These are phyloP conservation scores for Laupala kohalensis DNA, from an alignment of 1,140 invertebrate genomes.

Conservation along the genomic window DNA sequence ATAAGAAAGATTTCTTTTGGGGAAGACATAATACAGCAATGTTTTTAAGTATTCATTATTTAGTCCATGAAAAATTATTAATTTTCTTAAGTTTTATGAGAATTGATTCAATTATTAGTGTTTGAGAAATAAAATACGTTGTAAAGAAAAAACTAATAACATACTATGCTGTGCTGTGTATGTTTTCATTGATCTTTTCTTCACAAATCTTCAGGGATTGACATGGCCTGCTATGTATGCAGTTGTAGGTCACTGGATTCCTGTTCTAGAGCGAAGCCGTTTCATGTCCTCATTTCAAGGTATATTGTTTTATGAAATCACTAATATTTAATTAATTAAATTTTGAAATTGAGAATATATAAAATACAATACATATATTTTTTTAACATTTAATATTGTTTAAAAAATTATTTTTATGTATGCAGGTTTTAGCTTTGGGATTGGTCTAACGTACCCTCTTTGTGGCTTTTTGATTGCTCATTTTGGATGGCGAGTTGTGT, in stretches of 20 bases:
- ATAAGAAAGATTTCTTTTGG: too few species aligned
- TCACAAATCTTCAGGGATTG: slow-evolving; percentile 54
- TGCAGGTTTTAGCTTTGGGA: slow-evolving; percentile 56
- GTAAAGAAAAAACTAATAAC: not conserved
- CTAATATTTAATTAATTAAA: too few species aligned
- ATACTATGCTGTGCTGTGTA: not conserved
- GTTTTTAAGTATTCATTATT: too few species aligned
- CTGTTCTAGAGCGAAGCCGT: slow-evolving; percentile 55
- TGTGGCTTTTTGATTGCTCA: slow-evolving; percentile 53
- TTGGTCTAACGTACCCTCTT: slow-evolving; percentile 53
- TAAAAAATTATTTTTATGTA: not conserved
- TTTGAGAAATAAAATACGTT: not conserved
- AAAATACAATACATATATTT: too few species aligned
- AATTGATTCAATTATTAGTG: not conserved
- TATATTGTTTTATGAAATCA: too few species aligned
- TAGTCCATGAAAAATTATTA: too few species aligned
- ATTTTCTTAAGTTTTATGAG: too few species aligned
- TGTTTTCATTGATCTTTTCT: too few species aligned
- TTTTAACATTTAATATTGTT: too few species aligned
- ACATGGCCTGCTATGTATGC: slow-evolving; percentile 80
- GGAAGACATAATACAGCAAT: too few species aligned
- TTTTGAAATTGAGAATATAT: too few species aligned
- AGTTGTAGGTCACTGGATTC: slow-evolving; percentile 73
- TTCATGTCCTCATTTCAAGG: slow-evolving; percentile 67
- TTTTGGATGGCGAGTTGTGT: slow-evolving; percentile 50